These are phyloP conservation scores for Netelia virgata DNA, from an alignment of 2,888 invertebrate species.

Conservation along the genomic window DNA sequence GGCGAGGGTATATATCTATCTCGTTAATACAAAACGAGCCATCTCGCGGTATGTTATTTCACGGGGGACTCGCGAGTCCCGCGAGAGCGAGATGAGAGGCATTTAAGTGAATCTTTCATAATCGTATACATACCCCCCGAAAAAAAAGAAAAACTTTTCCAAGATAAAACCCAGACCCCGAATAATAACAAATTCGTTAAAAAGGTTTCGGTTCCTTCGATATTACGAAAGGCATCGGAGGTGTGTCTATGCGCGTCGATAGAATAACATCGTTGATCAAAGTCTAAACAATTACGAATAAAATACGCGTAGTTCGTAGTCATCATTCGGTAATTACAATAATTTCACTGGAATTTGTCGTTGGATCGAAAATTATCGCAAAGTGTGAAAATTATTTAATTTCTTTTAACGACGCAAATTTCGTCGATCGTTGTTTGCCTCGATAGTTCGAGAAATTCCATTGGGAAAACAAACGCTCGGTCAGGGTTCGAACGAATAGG, in stretches of 20 bases:
- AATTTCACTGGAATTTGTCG: not conserved
- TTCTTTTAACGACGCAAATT: too few species aligned
- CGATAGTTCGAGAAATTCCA: not conserved
- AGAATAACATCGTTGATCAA: not conserved
- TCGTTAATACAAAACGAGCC: slow-evolving; percentile 36
- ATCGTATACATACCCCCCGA: not conserved
- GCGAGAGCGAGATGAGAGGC: not conserved
- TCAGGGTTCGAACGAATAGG: not conserved
- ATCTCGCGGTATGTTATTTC: slow-evolving; percentile 39
- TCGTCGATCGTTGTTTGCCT: too few species aligned
- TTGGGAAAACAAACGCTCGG: not conserved
- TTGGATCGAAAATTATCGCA: too few species aligned
- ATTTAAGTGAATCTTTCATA: slow-evolving; percentile 13
- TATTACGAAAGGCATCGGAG: too few species aligned
- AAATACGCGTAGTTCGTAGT: not conserved
- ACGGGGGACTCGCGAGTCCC: not conserved
- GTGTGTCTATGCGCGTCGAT: too few species aligned
- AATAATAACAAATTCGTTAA: too few species aligned
- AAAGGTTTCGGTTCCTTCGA: too few species aligned
- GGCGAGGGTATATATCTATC: not conserved
- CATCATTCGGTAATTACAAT: not conserved
- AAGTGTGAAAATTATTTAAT: too few species aligned
- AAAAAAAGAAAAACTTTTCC: not conserved
- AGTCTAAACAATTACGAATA: not conserved
- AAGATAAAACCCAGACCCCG: too few species aligned